A percentile compares a stretch with the other conserved stretches of the same genome.
Conservation (phyloP, 2,888 invertebrate genomes). For the Sesia apiformis region DNA sequence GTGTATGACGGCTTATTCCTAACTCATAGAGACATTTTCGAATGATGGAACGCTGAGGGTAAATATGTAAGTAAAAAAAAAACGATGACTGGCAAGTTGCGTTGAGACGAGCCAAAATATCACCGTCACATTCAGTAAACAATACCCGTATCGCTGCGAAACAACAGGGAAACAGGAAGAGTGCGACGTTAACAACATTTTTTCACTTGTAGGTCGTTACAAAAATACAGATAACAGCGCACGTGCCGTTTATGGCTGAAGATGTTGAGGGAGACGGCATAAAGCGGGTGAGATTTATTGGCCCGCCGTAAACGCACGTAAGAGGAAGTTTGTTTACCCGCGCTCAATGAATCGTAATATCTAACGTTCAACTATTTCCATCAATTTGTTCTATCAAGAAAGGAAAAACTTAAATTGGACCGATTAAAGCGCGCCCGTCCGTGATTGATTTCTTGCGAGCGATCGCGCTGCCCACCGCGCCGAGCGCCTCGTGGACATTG, state of each 20-base stretch:
- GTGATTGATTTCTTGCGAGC: slow-evolving; percentile 56
- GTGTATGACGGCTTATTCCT: slow-evolving; percentile 53
- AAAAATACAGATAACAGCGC: slow-evolving; percentile 51
- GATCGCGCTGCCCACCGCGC: slow-evolving; percentile 23
- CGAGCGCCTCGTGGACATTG: slow-evolving; percentile 30
- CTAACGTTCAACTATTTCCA: slow-evolving; percentile 58
- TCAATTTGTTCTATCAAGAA: slow-evolving; percentile 55
- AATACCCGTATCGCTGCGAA: slow-evolving; percentile 26
- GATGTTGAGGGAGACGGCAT: slow-evolving; percentile 47
- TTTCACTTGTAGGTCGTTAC: slow-evolving; percentile 49
- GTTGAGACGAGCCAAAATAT: slow-evolving; percentile 26
- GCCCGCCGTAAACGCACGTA: slow-evolving; percentile 45
- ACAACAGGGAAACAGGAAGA: slow-evolving; percentile 33
- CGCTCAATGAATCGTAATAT: slow-evolving; percentile 45
- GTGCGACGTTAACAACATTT: slow-evolving; percentile 42
- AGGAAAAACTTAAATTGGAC: slow-evolving; percentile 62
- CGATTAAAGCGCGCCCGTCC: slow-evolving; percentile 45
- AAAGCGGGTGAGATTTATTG: slow-evolving; percentile 59
- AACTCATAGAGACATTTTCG: slow-evolving; percentile 34
- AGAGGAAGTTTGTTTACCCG: slow-evolving; percentile 50
- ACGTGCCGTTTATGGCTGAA: slow-evolving; percentile 59
- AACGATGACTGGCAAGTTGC: slow-evolving; percentile 39
- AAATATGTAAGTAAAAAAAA: slow-evolving; percentile 58
- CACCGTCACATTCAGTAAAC: slow-evolving; percentile 18
- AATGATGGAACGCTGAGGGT: slow-evolving; percentile 42